These are phyloP conservation scores for Drosophila peninsularis DNA, from an alignment of 2,888 invertebrate genomes.

Conservation along the genomic window DNA sequence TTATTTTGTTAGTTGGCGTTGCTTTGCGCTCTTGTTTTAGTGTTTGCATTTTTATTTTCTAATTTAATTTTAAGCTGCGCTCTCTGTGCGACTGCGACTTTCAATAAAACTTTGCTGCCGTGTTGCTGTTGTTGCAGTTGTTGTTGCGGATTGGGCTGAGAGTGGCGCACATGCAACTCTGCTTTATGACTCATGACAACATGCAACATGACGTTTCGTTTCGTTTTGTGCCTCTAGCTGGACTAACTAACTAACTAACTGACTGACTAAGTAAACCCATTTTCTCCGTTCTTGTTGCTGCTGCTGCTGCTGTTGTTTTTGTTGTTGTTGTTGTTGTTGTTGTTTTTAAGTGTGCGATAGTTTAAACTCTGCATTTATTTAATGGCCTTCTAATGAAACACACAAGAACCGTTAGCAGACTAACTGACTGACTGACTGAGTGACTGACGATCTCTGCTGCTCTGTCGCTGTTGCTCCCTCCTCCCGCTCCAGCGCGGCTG, in stretches of 20 bases:
- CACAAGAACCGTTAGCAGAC: slow-evolving; percentile 44
- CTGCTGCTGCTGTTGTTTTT: slow-evolving; percentile 13
- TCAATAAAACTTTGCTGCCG: slow-evolving; percentile 60
- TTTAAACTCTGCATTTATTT: slow-evolving; percentile 63
- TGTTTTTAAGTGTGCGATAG: slow-evolving; percentile 46
- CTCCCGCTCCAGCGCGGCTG: slow-evolving; percentile 26
- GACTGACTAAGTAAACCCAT: slow-evolving; percentile 49
- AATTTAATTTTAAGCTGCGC: slow-evolving; percentile 69
- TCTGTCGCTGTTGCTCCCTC: neutral
- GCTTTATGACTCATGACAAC: slow-evolving; percentile 82
- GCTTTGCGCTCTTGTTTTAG: slow-evolving; percentile 14
- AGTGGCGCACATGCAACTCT: slow-evolving; percentile 72
- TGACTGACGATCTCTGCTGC: slow-evolving; percentile 2
- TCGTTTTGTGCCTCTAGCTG: slow-evolving; percentile 51
- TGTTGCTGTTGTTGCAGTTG: slow-evolving; percentile 37
- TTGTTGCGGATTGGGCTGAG: slow-evolving; percentile 32
- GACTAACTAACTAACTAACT: slow-evolving; percentile 46
- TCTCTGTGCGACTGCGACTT: slow-evolving; percentile 56
- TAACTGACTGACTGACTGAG: slow-evolving; percentile 12
- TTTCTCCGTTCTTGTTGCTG: slow-evolving; percentile 11
- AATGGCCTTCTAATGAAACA: slow-evolving; percentile 60
- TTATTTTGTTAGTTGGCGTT: slow-evolving; percentile 21
- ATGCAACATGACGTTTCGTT: slow-evolving; percentile 76
- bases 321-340: slow-evolving; percentile 13
- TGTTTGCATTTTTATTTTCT: slow-evolving; percentile 60